Conservation (phyloP, 2,113 vertebrate genomes). For the Albula glossodonta region DNA sequence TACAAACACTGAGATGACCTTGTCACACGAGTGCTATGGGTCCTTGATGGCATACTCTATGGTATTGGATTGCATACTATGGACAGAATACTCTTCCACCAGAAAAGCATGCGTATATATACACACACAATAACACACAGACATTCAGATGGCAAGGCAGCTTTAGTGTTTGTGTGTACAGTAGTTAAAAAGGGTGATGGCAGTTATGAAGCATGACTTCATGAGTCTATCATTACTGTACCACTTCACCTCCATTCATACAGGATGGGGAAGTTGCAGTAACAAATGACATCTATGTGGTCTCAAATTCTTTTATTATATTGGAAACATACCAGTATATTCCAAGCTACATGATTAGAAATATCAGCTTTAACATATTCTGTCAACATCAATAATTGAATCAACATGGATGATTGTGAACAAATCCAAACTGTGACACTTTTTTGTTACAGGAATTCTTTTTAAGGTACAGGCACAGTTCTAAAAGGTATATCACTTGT, state of each 20-base stretch:
- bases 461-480: not conserved
- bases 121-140: constrained; percentile 16
- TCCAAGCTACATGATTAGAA: not conserved
- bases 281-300: constrained; percentile 3
- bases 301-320: not conserved
- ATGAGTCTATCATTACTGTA: constrained; percentile 27
- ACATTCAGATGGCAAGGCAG: constrained; percentile 6
- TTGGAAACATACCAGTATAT: not conserved
- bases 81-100: not conserved
- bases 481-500: not conserved
- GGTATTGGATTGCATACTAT: not conserved
- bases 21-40: not conserved
- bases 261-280: not conserved
- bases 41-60: not conserved
- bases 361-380: not conserved
- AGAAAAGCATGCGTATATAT: constrained; percentile 30
- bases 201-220: constrained; percentile 43
- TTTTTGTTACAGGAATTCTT: not conserved
- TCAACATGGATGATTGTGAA: not conserved
- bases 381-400: not conserved
- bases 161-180: constrained; percentile 15
- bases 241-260: constrained; percentile 5
- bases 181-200: constrained; percentile 30
- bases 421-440: not conserved
- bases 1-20: not conserved